Conservation (phyloP, 2,888 invertebrate genomes). For the Hermaeophaga mercurialis region DNA sequence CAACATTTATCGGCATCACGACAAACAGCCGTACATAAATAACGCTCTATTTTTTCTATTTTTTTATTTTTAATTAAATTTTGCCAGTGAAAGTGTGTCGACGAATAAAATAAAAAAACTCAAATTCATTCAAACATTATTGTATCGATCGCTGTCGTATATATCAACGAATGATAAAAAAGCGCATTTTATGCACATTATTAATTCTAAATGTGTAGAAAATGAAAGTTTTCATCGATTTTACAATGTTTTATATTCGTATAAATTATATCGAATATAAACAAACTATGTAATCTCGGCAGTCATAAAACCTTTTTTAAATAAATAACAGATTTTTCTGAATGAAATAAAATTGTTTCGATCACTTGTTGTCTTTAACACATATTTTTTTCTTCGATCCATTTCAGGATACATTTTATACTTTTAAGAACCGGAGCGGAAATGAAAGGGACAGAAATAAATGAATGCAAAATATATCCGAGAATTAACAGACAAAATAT, state of each 20-base stretch:
- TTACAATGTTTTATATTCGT: constrained; percentile 19
- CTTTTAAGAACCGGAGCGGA: too few species aligned
- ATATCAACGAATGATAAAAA: constrained; percentile 21
- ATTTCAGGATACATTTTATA: not conserved
- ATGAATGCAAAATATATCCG: too few species aligned
- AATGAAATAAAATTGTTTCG: constrained; percentile 13
- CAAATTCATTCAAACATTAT: constrained; percentile 33
- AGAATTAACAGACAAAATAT: too few species aligned
- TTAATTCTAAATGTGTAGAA: constrained; percentile 22
- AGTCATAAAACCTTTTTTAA: constrained; percentile 5
- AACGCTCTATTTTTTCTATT: constrained; percentile 24
- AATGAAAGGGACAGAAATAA: too few species aligned
- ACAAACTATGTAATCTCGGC: constrained; percentile 16
- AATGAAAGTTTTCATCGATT: constrained; percentile 34
- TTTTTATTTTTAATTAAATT: constrained; percentile 34
- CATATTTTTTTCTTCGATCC: not conserved
- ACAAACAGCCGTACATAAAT: constrained; percentile 31
- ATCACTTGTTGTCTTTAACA: constrained; percentile 16
- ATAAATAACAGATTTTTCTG: constrained; percentile 16
- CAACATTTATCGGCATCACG: constrained; percentile 31
- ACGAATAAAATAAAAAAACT: constrained; percentile 29
- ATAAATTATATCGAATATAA: constrained; percentile 15
- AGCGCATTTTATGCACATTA: constrained; percentile 18
- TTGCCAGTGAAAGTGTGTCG: constrained; percentile 37
- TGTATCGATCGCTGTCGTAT: constrained; percentile 18